Base-by-base conservation (phyloP, 2,797 vertebrate species). In the Syngnathus rostellatus region DNA sequence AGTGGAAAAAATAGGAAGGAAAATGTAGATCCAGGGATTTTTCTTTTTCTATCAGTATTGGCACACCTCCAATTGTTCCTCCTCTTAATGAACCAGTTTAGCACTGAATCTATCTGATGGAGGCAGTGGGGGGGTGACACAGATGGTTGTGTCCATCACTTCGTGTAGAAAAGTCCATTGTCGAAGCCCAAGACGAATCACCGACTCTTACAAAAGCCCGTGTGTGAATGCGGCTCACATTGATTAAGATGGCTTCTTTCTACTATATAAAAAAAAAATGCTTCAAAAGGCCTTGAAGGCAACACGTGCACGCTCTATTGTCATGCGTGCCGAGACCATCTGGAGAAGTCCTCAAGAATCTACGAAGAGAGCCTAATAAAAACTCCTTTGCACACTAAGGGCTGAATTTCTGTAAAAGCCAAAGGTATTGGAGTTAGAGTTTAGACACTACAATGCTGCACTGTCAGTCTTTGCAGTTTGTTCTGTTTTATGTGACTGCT, bases 111-210 rank as follows among this genome's bases (percentile, higher is more conserved):
- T 69, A 85, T 67, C 69, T 79, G 74, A 50, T 10, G 8, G 50
- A 8, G 19, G 8, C 0, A 19, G 19, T 17, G 46, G 11, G 23
- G 68, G 65, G n/a, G 51, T 66, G 67, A 73, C 75, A 71, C 87
- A 90, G 89, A 89, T 90, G 88, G 86, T 83, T 80, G 59, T 75
- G 87, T 88, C 78, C 72, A 85, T 83, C 84, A 85, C 73, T 39
- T 66, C 65, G 64, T 71, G 64, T 58, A 75, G 64, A 75, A 77
- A 72, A 62, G 59, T 43, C 76, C 67, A 75, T 86, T 86, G 82
- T 89, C 73, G 73, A 31, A 62, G 21, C 21, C 17, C 43, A 74
- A 87, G 82, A 87, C 79, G 72, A 90, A 86, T 85, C 85, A 80
- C 82, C 75, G 64, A 75, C 77, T 16, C 46, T 23, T 39, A 64